Conservation (phyloP, 92 coral and sea anemone species). For the Plumapathes pennacea region DNA sequence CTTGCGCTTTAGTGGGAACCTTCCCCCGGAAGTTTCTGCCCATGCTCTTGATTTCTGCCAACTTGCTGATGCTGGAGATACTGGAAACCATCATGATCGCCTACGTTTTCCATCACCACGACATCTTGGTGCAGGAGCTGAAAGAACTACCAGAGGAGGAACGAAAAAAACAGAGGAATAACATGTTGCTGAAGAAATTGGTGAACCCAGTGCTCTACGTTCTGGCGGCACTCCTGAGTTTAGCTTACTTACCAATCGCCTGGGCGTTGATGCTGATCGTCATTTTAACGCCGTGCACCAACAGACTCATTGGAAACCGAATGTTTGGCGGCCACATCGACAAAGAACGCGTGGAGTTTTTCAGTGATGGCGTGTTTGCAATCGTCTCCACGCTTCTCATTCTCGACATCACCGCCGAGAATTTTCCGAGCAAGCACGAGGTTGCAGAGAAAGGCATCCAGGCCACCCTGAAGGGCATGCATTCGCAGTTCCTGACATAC, state of each 20-base stretch:
- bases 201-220: conserved; percentile 78
- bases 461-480: conserved; percentile 57
- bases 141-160: conserved; percentile 66
- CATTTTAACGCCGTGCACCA: conserved; percentile 76
- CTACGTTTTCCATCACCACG: conserved; percentile 73
- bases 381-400: conserved; percentile 93
- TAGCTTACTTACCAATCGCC: conserved; percentile 57
- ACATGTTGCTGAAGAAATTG: conserved; percentile 76
- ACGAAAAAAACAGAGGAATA: conserved; percentile 74
- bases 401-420: conserved; percentile 87
- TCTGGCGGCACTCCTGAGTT: conserved; percentile 67
- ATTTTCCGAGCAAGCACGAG: conserved; percentile 66
- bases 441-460: conserved; percentile 69
- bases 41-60: conserved; percentile 70
- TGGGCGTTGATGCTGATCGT: conserved; percentile 75
- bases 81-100: conserved; percentile 71
- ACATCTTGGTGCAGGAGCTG: conserved; percentile 70
- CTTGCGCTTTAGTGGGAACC: conserved; percentile 75
- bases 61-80: conserved; percentile 73
- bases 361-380: conserved; percentile 96
- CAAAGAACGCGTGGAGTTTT: conserved; percentile 94
- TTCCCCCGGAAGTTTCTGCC: conserved; percentile 71
- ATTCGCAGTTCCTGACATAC: conserved; percentile 79
- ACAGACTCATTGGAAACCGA: conserved; percentile 85
- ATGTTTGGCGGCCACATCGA: conserved; percentile 87